Evolutionary conservation across 2,888 invertebrate species (phyloP), one percentile per base, ranked within the genome.

Genomic region (Theretra japonica): DNA sequence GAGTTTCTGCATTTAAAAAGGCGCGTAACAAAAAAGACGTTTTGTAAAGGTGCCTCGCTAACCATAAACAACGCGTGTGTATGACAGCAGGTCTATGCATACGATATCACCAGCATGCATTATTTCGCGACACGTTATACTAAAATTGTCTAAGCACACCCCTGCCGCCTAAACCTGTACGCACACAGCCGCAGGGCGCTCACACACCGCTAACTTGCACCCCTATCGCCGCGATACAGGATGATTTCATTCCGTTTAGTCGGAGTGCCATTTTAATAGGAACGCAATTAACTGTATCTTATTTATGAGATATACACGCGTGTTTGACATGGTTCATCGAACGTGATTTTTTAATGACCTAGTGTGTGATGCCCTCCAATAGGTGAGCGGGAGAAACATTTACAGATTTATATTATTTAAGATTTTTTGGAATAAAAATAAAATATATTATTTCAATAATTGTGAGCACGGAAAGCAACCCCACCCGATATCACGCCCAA

Each of bases 141-240:
- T 92, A 90, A 93, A 93, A 90, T 92, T 90, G 91, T 93, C 93
- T 93, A 92, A 93, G 90, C 91, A 90, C 88, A 86, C 89, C 90
- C 90, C 89, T 86, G 79, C 78, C 78, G 87, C 87, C 90, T 88
- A 90, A 89, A 89, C 85, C 83, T 77, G 82, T 82, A 82, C 83
- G 75, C 86, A 84, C 84, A 82, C 84, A 71, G 70, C 62, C 75
- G 70, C 76, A 74, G 73, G 70, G 70, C 73, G 53, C 23, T 83
- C 87, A 82, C 86, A 75, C 79, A 72, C 73, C 72, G 77, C 75
- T 73, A 74, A 79, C 78, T 76, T 85, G 84, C 89, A 86, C 90
- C 90, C 90, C 90, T 85, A 85, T 83, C 78, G 76, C 81, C 75
- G 78, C 74, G 83, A 82, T 86, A 89, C 86, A 92, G 89, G 80